Evolutionary conservation across 2,888 invertebrate species (phyloP).

Genomic region (Ligdia adustata): DNA sequence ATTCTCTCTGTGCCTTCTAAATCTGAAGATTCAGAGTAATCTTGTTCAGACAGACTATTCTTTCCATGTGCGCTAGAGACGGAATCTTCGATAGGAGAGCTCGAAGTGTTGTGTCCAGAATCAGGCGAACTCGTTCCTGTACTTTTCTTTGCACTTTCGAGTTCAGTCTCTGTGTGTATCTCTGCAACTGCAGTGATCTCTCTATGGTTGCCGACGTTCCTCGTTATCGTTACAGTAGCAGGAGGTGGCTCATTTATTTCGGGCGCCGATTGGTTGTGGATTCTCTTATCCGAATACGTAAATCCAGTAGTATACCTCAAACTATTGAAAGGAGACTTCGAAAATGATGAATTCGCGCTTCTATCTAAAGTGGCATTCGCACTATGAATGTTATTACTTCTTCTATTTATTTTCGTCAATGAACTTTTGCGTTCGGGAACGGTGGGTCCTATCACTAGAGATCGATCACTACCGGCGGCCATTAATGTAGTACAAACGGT

Average conservation of each 20-base stretch:
- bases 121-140: constrained; percentile 90
- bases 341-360: constrained; percentile 69
- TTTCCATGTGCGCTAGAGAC: constrained; percentile 88
- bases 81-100: constrained; percentile 90
- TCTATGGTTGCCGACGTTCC: constrained; percentile 67
- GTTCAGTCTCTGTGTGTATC: constrained; percentile 77
- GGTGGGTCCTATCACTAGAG: constrained; percentile 87
- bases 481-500: constrained; percentile 94
- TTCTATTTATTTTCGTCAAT: constrained; percentile 84
- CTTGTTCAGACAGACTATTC: constrained; percentile 89
- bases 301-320: constrained; percentile 66
- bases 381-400: constrained; percentile 75
- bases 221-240: constrained; percentile 70
- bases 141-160: constrained; percentile 79
- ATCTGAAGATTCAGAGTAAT: constrained; percentile 94
- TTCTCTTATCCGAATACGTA: constrained; percentile 62
- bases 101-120: constrained; percentile 92
- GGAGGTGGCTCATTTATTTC: constrained; percentile 63
- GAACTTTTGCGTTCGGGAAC: constrained; percentile 94
- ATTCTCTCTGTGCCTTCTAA: constrained; percentile 94
- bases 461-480: constrained; percentile 87
- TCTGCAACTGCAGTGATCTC: constrained; percentile 85
- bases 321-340: constrained; percentile 71
- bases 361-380: constrained; percentile 84
- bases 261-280: constrained; percentile 65